These are phyloP conservation scores for Dendrocincla tyrannina DNA, from an alignment of 2,797 vertebrate species.

Conservation along the genomic window DNA sequence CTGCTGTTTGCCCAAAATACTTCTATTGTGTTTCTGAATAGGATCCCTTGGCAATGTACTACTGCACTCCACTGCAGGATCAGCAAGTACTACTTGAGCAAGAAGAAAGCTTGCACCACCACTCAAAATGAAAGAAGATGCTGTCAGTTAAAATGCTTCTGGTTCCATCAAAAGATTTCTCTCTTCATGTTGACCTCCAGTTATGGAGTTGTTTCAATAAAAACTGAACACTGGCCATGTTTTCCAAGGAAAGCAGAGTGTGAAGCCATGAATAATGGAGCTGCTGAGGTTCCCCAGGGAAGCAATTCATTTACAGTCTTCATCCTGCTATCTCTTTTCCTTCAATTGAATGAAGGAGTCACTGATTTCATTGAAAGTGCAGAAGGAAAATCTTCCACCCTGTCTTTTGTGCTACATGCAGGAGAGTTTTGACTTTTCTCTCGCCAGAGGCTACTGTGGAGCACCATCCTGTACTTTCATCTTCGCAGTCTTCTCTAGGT, in stretches of 20 bases:
- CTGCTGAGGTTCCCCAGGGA: background rate
- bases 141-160: background rate
- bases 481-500: background rate
- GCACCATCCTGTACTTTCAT: background rate
- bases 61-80: background rate
- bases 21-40: background rate
- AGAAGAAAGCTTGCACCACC: background rate
- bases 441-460: background rate
- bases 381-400: background rate
- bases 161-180: background rate
- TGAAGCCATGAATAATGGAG: background rate
- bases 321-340: background rate
- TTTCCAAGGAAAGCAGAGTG: background rate
- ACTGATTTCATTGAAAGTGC: background rate
- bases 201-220: background rate
- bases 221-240: background rate
- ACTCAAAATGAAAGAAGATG: background rate
- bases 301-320: background rate
- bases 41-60: background rate
- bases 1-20: background rate
- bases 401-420: background rate
- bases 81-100: background rate
- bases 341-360: background rate
- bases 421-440: background rate
- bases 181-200: rapidly evolving